Evolutionary conservation across 2,888 invertebrate species (phyloP).

Genomic region (Metellina segmentata): DNA sequence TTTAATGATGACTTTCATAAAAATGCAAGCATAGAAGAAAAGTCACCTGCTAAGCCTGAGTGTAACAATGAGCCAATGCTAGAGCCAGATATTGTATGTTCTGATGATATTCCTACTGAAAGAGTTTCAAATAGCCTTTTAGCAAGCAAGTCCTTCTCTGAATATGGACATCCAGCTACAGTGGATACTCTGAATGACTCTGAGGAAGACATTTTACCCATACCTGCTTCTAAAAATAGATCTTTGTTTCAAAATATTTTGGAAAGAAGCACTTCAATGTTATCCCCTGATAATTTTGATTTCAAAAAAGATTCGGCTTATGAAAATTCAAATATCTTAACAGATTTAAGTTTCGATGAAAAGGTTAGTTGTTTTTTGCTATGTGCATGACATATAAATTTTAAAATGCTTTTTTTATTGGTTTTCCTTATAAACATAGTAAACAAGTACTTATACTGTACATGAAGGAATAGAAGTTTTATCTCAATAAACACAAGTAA

Average conservation of each 20-base stretch:
- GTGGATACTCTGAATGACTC: neutral
- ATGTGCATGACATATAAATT: neutral
- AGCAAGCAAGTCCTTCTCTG: neutral
- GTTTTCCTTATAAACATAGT: neutral
- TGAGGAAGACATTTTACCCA: neutral
- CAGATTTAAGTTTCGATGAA: constrained; percentile 36
- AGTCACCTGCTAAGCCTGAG: too few relatives aligned
- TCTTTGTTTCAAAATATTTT: neutral
- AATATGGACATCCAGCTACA: neutral
- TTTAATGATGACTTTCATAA: too few relatives aligned
- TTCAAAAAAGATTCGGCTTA: neutral
- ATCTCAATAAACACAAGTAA: too few relatives aligned
- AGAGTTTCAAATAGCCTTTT: neutral
- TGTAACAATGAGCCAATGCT: neutral
- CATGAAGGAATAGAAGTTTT: too few relatives aligned
- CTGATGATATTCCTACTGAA: neutral
- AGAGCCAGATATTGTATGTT: neutral
- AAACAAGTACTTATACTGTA: neutral
- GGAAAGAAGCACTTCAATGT: neutral
- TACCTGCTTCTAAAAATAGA: neutral
- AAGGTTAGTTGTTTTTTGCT: constrained; percentile 15
- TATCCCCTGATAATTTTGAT: neutral
- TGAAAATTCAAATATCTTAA: neutral
- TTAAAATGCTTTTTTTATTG: neutral
- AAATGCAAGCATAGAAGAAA: too few relatives aligned